Base-by-base conservation (phyloP, 2,113 vertebrate genomes). In the Paramormyrops kingsleyae region DNA sequence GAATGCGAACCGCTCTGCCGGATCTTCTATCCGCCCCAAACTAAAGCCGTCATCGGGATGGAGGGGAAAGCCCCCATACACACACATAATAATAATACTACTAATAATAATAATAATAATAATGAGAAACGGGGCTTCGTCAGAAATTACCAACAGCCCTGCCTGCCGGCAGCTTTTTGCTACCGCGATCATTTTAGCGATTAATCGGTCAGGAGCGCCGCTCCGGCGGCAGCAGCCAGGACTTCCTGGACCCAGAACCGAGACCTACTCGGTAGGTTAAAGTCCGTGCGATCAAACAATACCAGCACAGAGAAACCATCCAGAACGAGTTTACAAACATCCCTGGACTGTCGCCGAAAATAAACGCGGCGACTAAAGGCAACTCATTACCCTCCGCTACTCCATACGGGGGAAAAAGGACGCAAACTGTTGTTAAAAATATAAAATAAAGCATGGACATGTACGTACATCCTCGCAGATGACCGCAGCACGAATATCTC, bases 1-100 rank as follows among this genome's bases (percentile, higher is more conserved):
- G 96, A 97, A 97, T 97, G 97, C 94, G 95, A 96, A 97, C 96
- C 95, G 95, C 96, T 96, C 96, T 95, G 95, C 96, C 93, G 94
- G 93, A 47, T 53, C 50, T 15, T 47, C 85, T 53, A 44, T 47
- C 85, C 50, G 3, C 49, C n/a, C 49, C n/a, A 31, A 87, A 13
- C 85, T 80, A 53, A 53, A 87, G 85, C 50, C n/a, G 49, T 35
- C 85, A 87, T 27, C 13, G 31, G 50, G 49, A 47, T 53, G 49
- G 47, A 53, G 9, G 85, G 85, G 31, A 19, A 31, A 87, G 24
- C 46, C 49, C 44, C 50, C 74, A 42, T 8, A 42, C 74, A 80
- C 74, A 77, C 70, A 80, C 13, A 59, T 5, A 50, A 59, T 1
- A 56, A 56, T 56, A 56, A 24, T 56, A 56, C 1, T 56, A 70